Evolutionary conservation across 2,797 vertebrate species (phyloP).

Genomic region (Alectoris magna): DNA sequence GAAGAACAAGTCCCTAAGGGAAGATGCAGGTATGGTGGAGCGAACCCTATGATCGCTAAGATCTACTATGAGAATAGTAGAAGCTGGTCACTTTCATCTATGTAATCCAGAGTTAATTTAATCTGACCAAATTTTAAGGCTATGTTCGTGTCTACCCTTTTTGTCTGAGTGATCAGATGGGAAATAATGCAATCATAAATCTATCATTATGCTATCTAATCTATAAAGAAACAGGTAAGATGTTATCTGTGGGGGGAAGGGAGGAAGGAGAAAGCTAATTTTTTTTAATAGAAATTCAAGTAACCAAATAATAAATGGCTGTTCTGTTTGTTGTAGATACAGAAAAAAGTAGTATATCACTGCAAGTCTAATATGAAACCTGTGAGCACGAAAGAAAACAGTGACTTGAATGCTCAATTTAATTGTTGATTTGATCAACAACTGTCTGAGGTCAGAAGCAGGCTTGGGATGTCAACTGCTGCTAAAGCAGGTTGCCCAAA

Average conservation of each 20-base stretch:
- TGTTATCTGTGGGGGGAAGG: neutral
- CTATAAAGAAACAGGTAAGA: no score
- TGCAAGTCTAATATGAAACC: neutral
- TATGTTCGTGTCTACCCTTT: neutral
- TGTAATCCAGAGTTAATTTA: neutral
- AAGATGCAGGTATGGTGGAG: neutral
- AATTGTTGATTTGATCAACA: neutral
- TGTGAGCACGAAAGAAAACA: neutral
- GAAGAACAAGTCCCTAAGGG: neutral
- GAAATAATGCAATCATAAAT: neutral
- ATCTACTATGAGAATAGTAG: neutral
- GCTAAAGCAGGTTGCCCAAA: neutral
- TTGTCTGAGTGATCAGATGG: neutral
- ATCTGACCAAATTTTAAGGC: neutral
- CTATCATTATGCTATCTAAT: no score
- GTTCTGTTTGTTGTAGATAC: neutral
- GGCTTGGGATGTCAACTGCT: no score
- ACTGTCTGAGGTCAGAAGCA: neutral
- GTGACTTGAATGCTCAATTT: neutral
- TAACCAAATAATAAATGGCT: neutral
- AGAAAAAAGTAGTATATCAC: neutral
- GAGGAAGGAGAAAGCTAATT: neutral
- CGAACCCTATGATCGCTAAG: neutral
- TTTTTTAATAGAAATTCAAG: neutral
- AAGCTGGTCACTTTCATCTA: neutral